Conservation (phyloP, 2,797 vertebrate genomes). For the Glossophaga mutica region DNA sequence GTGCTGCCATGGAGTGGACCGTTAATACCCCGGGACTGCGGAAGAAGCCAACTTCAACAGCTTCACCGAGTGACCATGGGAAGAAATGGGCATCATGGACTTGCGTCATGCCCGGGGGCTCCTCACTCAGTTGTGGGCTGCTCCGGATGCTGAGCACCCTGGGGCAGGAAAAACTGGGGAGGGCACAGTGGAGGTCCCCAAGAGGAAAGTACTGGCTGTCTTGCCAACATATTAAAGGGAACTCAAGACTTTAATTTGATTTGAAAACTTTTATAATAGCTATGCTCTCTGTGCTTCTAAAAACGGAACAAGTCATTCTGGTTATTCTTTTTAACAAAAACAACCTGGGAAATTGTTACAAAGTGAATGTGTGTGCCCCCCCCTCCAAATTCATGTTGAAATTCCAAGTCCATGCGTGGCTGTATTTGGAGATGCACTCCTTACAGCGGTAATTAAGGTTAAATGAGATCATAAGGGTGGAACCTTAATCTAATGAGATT, state of each 20-base stretch:
- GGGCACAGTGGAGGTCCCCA: not conserved
- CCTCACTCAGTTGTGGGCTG: not conserved
- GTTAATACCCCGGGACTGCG: accelerated
- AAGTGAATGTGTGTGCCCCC: not conserved
- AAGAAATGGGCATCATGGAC: not conserved
- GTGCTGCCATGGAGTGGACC: accelerated
- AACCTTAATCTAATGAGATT: not conserved
- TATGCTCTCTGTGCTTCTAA: not conserved
- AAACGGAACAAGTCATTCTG: not conserved
- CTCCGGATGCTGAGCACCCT: not conserved
- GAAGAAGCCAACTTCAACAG: not conserved
- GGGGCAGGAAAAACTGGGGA: not conserved
- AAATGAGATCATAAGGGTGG: not conserved
- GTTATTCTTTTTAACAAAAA: not conserved
- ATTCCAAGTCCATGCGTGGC: not conserved
- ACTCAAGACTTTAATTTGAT: constrained; percentile 5
- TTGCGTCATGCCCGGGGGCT: not conserved
- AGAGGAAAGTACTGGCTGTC: not conserved
- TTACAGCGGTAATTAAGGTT: not conserved
- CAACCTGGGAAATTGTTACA: not conserved
- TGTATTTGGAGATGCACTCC: not conserved
- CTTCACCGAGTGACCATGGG: not conserved
- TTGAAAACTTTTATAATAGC: not conserved
- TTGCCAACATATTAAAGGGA: not conserved
- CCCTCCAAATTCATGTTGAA: not conserved